Evolutionary conservation across 30 jellyfish, hydroid and myxozoan genomes (phyloP).

Genomic region (Chironex yamaguchii): DNA sequence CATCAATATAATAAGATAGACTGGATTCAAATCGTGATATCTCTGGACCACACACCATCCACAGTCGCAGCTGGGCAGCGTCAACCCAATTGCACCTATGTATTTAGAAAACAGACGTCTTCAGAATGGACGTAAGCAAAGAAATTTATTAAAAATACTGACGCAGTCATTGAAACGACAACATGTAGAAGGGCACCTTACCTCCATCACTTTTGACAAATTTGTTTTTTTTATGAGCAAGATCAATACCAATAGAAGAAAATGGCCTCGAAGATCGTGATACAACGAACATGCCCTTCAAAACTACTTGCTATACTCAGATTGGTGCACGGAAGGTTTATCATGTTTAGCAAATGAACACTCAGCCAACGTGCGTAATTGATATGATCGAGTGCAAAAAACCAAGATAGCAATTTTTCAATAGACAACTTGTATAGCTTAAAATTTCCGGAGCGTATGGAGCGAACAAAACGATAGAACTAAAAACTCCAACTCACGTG

Average conservation of each 20-base stretch:
- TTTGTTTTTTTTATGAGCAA: slow-evolving; percentile 51
- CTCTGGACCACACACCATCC: slow-evolving; percentile 68
- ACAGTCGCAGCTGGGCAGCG: slow-evolving; percentile 31
- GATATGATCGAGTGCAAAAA: slow-evolving; percentile 41
- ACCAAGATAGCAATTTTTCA: slow-evolving; percentile 39
- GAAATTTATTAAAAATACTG: too few relatives aligned
- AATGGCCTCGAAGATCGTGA: neutral
- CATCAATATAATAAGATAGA: neutral
- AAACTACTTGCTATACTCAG: slow-evolving; percentile 2
- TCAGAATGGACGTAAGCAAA: too few relatives aligned
- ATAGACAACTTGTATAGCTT: neutral
- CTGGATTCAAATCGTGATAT: slow-evolving; percentile 7
- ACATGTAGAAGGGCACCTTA: too few relatives aligned
- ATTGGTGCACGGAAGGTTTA: neutral
- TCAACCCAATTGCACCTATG: slow-evolving; percentile 62
- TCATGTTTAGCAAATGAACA: slow-evolving; percentile 35
- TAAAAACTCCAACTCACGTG: neutral
- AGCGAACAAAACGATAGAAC: slow-evolving; percentile 25
- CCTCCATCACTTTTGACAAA: slow-evolving; percentile 59
- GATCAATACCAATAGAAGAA: slow-evolving; percentile 48
- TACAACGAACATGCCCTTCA: neutral
- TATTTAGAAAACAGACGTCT: too few relatives aligned
- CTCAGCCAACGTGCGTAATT: slow-evolving; percentile 43
- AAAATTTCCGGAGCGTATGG: slow-evolving; percentile 16
- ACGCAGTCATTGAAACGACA: too few relatives aligned